Base-by-base conservation (phyloP, 2,888 invertebrate genomes). In the Tortrix viridana region DNA sequence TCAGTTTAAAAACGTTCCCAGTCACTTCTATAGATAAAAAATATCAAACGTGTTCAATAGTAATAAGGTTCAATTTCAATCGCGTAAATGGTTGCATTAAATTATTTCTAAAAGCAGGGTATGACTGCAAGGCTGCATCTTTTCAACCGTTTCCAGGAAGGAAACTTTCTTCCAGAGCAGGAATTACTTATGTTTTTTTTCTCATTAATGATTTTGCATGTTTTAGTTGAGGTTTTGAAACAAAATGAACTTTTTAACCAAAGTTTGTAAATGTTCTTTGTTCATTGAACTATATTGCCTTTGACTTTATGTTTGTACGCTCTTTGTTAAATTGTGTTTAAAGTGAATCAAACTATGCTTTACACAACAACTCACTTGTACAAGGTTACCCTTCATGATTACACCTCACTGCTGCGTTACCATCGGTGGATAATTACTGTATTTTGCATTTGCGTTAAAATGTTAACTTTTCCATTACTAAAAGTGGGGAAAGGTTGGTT, bases 161-260 rank as follows among this genome's bases (percentile, higher is more conserved):
- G 71, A 80, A 82, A 82, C 74, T 82, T 85, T 80, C 73, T 50
- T 70, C 54, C 60, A 71, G 71, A 74, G 69, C 73, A 75, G 76
- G 74, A 74, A 75, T 71, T 60, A 61, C 67, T 63, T 66, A 54
- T 68, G 71, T 68, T 75, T 77, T 32, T 77, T 77, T 76, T 75
- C 81, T 82, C 80, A 81, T 83, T 82, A 81, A 79, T 69, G 74
- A 75, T 75, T 79, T 67, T 65, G 71, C 76, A 76, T 77, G 81
- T 71, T 71, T 74, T 73, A 77, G 72, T 67, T 64, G 66, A 69
- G 44, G 20, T 47, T 41, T 47, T 53, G 46, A 53, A 41, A 52
- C 44, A 52, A 52, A 62, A 18, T 26, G 41, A 44, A 48, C 26
- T 14, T 14, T 48, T 44, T 19, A 50, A 43, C 32, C 32, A 4